These are phyloP conservation scores for Ostrea denselamellosa DNA, from an alignment of 1,140 invertebrate species.

Conservation along the genomic window DNA sequence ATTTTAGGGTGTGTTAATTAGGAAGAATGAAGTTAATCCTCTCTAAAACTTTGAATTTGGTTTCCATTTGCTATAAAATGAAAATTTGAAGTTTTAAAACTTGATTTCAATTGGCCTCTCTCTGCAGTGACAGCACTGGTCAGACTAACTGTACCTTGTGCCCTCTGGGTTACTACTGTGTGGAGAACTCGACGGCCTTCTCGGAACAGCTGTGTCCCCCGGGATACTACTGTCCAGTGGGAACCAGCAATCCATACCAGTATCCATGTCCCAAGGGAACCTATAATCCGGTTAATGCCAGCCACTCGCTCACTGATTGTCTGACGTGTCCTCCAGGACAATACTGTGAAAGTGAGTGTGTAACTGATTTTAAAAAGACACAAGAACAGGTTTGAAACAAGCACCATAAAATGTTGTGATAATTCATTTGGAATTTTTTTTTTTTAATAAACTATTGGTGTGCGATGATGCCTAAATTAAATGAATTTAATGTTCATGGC, in stretches of 20 bases:
- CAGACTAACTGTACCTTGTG: slow-evolving; percentile 69
- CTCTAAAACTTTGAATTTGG: too few relatives aligned
- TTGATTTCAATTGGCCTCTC: neutral
- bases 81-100: neutral
- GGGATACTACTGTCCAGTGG: slow-evolving; percentile 74
- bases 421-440: neutral
- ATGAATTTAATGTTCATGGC: too few relatives aligned
- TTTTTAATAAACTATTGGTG: too few relatives aligned
- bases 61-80: too few relatives aligned
- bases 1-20: too few relatives aligned
- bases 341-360: slow-evolving; percentile 73
- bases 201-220: slow-evolving; percentile 65
- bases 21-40: too few relatives aligned
- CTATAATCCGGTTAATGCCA: slow-evolving; percentile 73
- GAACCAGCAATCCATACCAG: slow-evolving; percentile 68
- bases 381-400: neutral
- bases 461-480: too few relatives aligned
- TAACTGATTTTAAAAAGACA: neutral
- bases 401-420: neutral
- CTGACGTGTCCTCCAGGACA: slow-evolving; percentile 72
- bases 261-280: slow-evolving; percentile 73
- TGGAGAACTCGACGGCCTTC: slow-evolving; percentile 70
- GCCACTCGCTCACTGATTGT: slow-evolving; percentile 68
- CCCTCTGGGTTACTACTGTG: slow-evolving; percentile 75
- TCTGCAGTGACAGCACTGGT: slow-evolving; percentile 68